These are phyloP conservation scores for Drosophila mayaguana DNA, from an alignment of 2,888 invertebrate genomes.

Conservation along the genomic window DNA sequence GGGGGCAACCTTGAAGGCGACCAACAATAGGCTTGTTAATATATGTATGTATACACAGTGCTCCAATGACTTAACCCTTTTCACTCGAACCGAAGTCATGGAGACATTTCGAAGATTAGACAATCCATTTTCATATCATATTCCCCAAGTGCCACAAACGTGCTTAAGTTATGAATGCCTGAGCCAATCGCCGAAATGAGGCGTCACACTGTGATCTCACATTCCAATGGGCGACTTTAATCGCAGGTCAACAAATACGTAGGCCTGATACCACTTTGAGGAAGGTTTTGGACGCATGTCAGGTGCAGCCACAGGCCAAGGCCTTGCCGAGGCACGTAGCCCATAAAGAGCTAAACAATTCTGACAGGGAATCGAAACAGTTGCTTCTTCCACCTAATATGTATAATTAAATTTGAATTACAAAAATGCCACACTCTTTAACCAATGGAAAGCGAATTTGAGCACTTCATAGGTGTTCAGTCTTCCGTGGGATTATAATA, in stretches of 20 bases:
- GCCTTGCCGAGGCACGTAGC: not conserved
- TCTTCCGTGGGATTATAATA: too few relatives aligned
- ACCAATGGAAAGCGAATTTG: not conserved
- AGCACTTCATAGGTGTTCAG: not conserved
- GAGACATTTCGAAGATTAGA: constrained; percentile 38
- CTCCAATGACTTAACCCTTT: constrained; percentile 59
- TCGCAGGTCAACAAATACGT: constrained; percentile 39
- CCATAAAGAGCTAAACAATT: constrained; percentile 31
- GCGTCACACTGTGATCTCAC: constrained; percentile 10
- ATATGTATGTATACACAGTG: constrained; percentile 15
- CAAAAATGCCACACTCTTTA: not conserved
- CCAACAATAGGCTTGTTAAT: constrained; percentile 40
- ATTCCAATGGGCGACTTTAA: constrained; percentile 29
- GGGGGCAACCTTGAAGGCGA: constrained; percentile 35
- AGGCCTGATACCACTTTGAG: constrained; percentile 29
- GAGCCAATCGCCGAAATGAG: constrained; percentile 16
- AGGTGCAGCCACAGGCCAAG: constrained; percentile 21
- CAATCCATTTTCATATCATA: constrained; percentile 56
- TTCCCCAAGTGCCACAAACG: constrained; percentile 46
- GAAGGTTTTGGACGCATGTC: not conserved
- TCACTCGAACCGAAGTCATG: constrained; percentile 44
- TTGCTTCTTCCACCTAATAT: constrained; percentile 12
- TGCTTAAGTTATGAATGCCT: constrained; percentile 30
- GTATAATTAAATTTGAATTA: constrained; percentile 28
- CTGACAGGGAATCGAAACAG: constrained; percentile 32